phyloP scores from a whole-genome alignment of 2,113 vertebrate species.

The Spea multiplicata region DNA sequence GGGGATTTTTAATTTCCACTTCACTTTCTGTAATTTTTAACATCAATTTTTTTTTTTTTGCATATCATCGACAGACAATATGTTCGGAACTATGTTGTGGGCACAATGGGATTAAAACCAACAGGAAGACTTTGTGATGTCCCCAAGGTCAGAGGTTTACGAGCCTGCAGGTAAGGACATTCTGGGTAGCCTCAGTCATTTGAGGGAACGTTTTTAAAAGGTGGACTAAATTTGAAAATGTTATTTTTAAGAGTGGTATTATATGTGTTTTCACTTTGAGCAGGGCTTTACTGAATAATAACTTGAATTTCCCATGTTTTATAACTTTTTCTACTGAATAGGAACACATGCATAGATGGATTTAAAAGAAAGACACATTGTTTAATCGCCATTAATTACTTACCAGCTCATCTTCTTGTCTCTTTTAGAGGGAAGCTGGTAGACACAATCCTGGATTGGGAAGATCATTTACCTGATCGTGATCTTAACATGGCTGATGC shows the following conservation, averaged over 20 bases:
- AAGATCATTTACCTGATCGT: slow-evolving; percentile 84
- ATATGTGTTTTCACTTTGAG: too few relatives aligned
- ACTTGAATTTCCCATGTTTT: too few relatives aligned
- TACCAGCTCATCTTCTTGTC: too few relatives aligned
- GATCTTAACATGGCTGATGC: slow-evolving; percentile 86
- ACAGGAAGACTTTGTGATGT: slow-evolving; percentile 85
- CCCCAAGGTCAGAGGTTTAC: slow-evolving; percentile 85
- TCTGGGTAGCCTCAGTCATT: background rate
- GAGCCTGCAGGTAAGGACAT: slow-evolving; percentile 81
- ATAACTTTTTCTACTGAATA: too few relatives aligned
- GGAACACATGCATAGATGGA: too few relatives aligned
- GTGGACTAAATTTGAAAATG: too few relatives aligned
- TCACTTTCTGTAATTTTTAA: background rate
- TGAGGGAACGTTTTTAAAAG: too few relatives aligned
- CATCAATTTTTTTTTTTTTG: background rate
- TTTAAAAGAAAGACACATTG: too few relatives aligned
- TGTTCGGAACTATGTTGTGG: slow-evolving; percentile 84
- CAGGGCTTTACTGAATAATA: too few relatives aligned
- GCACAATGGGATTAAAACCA: slow-evolving; percentile 93
- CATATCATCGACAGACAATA: slow-evolving; percentile 75
- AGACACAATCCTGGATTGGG: slow-evolving; percentile 96
- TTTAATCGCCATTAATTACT: too few relatives aligned
- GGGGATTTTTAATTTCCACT: too few relatives aligned
- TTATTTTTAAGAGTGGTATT: too few relatives aligned
- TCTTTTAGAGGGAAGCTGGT: slow-evolving; percentile 81